Evolutionary conservation across 2,113 vertebrate species (phyloP).

Genomic region (Dryoscopus gambensis): DNA sequence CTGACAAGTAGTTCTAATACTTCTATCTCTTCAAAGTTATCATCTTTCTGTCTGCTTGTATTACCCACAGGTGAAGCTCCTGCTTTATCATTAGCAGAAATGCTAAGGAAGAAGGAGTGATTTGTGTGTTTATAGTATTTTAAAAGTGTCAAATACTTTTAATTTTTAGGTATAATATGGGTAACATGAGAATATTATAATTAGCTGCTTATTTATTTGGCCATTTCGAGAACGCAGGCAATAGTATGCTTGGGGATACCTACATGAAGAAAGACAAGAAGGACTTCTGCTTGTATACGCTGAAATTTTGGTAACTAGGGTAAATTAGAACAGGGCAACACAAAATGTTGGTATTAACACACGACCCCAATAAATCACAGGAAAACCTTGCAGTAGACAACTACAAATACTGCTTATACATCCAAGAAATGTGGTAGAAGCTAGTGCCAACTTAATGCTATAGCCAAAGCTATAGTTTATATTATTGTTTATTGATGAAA

Average conservation of each 20-base stretch:
- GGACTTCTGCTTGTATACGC: not conserved
- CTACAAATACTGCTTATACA: not conserved
- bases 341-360: not conserved
- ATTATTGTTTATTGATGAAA: slow-evolving; percentile 13
- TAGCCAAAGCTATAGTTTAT: slow-evolving; percentile 9
- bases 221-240: not conserved
- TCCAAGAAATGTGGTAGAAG: not conserved
- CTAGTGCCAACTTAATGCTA: not conserved
- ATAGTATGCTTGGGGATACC: not conserved
- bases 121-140: not conserved
- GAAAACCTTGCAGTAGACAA: not conserved
- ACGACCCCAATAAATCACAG: not conserved
- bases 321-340: not conserved
- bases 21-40: not conserved
- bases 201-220: not conserved
- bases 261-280: not conserved
- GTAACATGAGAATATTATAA: not conserved
- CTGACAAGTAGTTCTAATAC: not conserved
- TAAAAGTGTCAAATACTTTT: not conserved
- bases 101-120: not conserved
- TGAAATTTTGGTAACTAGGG: not conserved
- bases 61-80: not conserved
- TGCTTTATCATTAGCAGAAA: not conserved
- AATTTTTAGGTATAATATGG: not conserved
- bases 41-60: not conserved